phyloP scores from a whole-genome alignment of 2,888 invertebrate species.

The Tillus elongatus region DNA sequence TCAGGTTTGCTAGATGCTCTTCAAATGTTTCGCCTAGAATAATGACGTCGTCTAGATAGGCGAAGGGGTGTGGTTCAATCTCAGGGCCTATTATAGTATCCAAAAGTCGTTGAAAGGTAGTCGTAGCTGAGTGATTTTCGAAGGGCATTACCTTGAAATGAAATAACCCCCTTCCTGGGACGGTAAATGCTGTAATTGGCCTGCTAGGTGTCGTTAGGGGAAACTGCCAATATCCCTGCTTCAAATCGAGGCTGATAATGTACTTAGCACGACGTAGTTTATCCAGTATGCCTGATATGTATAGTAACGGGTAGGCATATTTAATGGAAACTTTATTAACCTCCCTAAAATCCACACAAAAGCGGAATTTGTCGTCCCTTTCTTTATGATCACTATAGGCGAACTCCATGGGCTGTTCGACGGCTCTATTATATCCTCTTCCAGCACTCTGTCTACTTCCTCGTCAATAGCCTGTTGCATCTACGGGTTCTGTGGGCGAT shows the following conservation, averaged over 20 bases:
- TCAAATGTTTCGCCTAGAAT: slow-evolving; percentile 17
- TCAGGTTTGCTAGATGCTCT: slow-evolving; percentile 17
- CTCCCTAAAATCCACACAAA: not conserved
- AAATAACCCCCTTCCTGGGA: slow-evolving; percentile 2
- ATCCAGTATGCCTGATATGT: not conserved
- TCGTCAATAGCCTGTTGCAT: not conserved
- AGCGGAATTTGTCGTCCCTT: slow-evolving; percentile 1
- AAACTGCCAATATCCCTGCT: slow-evolving; percentile 1
- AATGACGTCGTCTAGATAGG: slow-evolving; percentile 24
- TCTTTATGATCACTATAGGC: not conserved
- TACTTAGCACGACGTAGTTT: not conserved
- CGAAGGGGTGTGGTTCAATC: slow-evolving; percentile 20
- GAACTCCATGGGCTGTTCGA: slow-evolving; percentile 4
- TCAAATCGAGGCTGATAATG: not conserved
- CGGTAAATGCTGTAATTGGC: slow-evolving; percentile 1
- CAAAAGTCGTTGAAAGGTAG: slow-evolving; percentile 18
- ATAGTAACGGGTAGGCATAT: not conserved
- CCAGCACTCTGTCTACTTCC: not conserved
- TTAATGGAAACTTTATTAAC: not conserved
- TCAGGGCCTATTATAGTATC: slow-evolving; percentile 23
- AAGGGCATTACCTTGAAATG: slow-evolving; percentile 4
- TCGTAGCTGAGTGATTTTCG: slow-evolving; percentile 11
- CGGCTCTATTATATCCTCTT: not conserved
- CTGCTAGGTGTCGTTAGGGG: not conserved
- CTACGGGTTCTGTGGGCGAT: not conserved